Evolutionary conservation across 1,140 invertebrate genomes (phyloP).

Genomic region (Drosophila fuyamai): DNA sequence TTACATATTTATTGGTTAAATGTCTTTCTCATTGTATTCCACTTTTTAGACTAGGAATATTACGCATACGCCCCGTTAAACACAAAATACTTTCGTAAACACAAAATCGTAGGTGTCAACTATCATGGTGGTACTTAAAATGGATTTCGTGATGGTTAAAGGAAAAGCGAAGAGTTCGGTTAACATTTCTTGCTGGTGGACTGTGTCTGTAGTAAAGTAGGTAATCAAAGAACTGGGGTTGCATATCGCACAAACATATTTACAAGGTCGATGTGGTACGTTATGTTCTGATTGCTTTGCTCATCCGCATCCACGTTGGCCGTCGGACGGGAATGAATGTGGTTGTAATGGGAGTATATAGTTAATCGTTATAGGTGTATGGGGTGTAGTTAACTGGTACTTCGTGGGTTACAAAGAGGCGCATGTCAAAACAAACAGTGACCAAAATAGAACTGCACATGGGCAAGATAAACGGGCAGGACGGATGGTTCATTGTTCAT

Average conservation of each 20-base stretch:
- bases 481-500: slow-evolving; percentile 42
- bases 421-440: slow-evolving; percentile 71
- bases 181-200: slow-evolving; percentile 43
- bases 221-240: slow-evolving; percentile 64
- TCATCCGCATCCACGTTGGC: slow-evolving; percentile 31
- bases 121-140: slow-evolving; percentile 21
- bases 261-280: slow-evolving; percentile 63
- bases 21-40: slow-evolving; percentile 24
- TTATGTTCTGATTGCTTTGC: slow-evolving; percentile 21
- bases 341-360: slow-evolving; percentile 34
- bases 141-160: slow-evolving; percentile 29
- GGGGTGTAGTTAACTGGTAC: slow-evolving; percentile 40
- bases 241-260: slow-evolving; percentile 83
- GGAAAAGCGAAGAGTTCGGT: slow-evolving; percentile 26
- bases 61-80: slow-evolving; percentile 32
- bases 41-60: slow-evolving; percentile 3
- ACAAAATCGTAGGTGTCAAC: slow-evolving; percentile 23
- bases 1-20: neutral
- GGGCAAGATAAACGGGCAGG: slow-evolving; percentile 62
- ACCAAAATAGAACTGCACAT: slow-evolving; percentile 65
- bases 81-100: slow-evolving; percentile 21
- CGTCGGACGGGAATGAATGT: slow-evolving; percentile 40
- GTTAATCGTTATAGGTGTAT: slow-evolving; percentile 41
- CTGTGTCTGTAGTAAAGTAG: slow-evolving; percentile 38
- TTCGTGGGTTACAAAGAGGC: slow-evolving; percentile 65